Conservation (phyloP, 2,113 vertebrate species). For the Neogobius melanostomus region DNA sequence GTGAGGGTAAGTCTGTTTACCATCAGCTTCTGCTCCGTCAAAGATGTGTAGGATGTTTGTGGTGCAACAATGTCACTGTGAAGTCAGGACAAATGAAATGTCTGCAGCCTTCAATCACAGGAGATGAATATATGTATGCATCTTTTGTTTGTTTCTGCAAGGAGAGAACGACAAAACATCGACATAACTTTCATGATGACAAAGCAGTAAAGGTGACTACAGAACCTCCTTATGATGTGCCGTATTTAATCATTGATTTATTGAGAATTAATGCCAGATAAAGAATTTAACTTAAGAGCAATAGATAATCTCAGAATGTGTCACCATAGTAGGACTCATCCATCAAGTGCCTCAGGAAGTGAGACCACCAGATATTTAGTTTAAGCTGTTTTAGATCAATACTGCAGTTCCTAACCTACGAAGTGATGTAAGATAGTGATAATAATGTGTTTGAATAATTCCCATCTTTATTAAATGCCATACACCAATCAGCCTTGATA, state of each 20-base stretch:
- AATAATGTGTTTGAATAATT: no score
- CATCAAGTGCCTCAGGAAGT: no score
- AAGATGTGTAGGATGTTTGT: not conserved
- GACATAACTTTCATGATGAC: not conserved
- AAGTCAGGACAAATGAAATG: not conserved
- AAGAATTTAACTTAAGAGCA: no score
- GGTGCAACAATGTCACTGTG: not conserved
- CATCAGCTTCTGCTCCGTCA: not conserved
- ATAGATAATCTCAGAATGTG: no score
- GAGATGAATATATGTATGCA: not conserved
- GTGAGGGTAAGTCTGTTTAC: not conserved
- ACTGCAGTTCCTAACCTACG: not conserved
- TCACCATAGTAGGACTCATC: no score
- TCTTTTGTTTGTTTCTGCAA: not conserved
- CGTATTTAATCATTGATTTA: no score
- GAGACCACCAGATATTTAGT: no score
- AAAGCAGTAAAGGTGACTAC: not conserved
- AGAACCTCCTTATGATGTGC: no score
- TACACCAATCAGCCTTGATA: slow-evolving; percentile 15
- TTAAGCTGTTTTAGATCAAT: not conserved
- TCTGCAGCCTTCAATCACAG: not conserved
- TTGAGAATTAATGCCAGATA: no score
- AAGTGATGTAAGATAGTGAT: not conserved
- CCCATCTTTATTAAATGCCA: not conserved
- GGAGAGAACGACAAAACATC: not conserved